Base-by-base conservation (phyloP, 2,888 invertebrate genomes). In the Poecilobothrus nobilitatus region DNA sequence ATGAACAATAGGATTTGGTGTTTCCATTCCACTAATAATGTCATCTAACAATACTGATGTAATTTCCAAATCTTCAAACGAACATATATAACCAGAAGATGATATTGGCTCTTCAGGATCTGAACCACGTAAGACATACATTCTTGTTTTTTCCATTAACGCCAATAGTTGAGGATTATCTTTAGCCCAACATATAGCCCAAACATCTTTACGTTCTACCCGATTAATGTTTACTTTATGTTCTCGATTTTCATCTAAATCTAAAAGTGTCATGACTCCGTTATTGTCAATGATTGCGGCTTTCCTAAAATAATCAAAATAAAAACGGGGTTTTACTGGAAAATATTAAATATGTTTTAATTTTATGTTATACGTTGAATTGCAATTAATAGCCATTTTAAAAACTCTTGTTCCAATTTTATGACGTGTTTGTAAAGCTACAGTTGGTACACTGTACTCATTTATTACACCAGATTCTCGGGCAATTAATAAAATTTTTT, bases 151-250 rank as follows among this genome's bases (percentile, higher is more conserved):
- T 81, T 99, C 99, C 86, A 97, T 96, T 71, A 96, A 87, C 0
- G 97, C 97, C 71, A 99, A 84, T 76, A 96, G 83, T 72, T 91
- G 89, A 0, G 96, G 91, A 84, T 97, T 96, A 78, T 98, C 98
- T 73, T 87, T 85, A 0, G 98, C 97, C 98, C 98, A 99, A 72
- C 90, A 88, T 82, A 97, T 91, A 68, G 94, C 92, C 99, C 99
- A 99, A 3, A 96, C 96, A 80, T 99, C 98, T 79, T 92, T 92
- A 41, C 92, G 84, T 77, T 95, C 94, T 73, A 92, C 87, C 73
- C 88, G 88, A 71, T 84, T 81, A 20, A 85, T 82, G 67, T 75
- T 82, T 71, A 73, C 77, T 80, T 74, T 79, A 1, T 79, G 80
- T 70, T 84, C 82, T 1, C 77, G 77, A 70, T 76, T 79, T 63